These are phyloP conservation scores for Chionodraco myersi DNA, from an alignment of 2,113 vertebrate species.

Conservation along the genomic window DNA sequence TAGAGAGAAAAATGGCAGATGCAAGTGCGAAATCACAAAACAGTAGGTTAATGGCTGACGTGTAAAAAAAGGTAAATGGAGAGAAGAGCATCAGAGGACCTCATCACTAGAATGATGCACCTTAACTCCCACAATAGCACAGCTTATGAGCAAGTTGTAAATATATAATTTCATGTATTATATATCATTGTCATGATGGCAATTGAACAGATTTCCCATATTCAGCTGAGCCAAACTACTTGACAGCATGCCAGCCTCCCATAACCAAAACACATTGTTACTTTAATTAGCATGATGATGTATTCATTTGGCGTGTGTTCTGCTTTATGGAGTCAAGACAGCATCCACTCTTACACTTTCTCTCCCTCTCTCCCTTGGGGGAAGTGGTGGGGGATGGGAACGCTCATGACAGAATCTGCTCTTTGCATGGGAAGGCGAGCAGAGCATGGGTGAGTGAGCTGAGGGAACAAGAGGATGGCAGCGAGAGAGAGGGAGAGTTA, in stretches of 20 bases:
- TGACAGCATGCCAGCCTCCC: conserved; percentile 46
- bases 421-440: conserved; percentile 68
- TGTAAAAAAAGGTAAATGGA: background rate
- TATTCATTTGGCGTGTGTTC: conserved; percentile 70
- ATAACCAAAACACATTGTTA: conserved; percentile 61
- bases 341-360: conserved; percentile 51
- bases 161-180: conserved; percentile 15
- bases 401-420: conserved; percentile 75
- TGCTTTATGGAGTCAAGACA: conserved; percentile 70
- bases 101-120: background rate
- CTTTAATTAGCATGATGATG: conserved; percentile 71
- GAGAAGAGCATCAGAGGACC: background rate
- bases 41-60: conserved; percentile 1
- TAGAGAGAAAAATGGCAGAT: background rate
- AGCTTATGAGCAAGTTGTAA: conserved; percentile 17
- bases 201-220: conserved; percentile 13
- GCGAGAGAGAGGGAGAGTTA: conserved; percentile 16
- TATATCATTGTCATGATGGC: conserved; percentile 26
- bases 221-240: conserved; percentile 38
- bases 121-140: background rate
- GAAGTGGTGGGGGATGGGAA: conserved; percentile 73
- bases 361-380: conserved; percentile 48
- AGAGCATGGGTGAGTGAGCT: conserved; percentile 64
- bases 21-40: background rate
- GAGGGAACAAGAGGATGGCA: conserved; percentile 43